Base-by-base conservation (phyloP, 2,888 invertebrate species). In the Drepana falcataria region DNA sequence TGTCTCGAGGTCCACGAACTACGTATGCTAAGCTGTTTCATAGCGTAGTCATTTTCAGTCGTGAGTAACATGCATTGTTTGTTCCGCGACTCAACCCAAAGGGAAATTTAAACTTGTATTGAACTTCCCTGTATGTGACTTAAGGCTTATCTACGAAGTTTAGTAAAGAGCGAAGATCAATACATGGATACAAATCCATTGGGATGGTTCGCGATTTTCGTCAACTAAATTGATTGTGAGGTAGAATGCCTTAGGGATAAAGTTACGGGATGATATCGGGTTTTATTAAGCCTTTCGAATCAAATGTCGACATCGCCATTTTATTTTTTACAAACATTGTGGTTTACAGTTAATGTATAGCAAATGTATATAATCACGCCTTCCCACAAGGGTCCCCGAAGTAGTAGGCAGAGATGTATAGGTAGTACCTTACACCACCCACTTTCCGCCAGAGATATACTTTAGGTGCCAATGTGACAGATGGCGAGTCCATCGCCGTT, bases 201-300 rank as follows among this genome's bases (percentile, higher is more conserved):
- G 44, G 44, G 44, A 53, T 44, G 53, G 47, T 53, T 53, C 51
- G 53, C 53, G 47, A 56, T 51, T 53, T 53, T 48, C 53, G 53
- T 56, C 51, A 48, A 56, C 53, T 53, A 48, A 48, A 53, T 53
- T 53, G 53, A 56, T 53, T 56, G 52, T 56, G 53, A 9, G 44
- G 44, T 9, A 9, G 44, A 9, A 9, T 9, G 44, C 44, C 49
- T 59, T 44, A 35, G 55, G 53, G 57, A 59, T 55, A 60, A 56
- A 9, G 44, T 44, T 44, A 9, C 9, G 3, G 9, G 9, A 44
- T 3, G 44, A 44, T 9, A 44, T 44, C 9, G 9, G 9, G 9
- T 9, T 4, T 44, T 44, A 44, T 44, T 40, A 7, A 40, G 40
- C 40, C 9, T 44, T 7, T 9, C 9, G 6, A 44, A 44, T 44